Evolutionary conservation across 2,113 vertebrate species (phyloP), one percentile per base, ranked within the genome.

Genomic region (Phrynocephalus versicolor): DNA sequence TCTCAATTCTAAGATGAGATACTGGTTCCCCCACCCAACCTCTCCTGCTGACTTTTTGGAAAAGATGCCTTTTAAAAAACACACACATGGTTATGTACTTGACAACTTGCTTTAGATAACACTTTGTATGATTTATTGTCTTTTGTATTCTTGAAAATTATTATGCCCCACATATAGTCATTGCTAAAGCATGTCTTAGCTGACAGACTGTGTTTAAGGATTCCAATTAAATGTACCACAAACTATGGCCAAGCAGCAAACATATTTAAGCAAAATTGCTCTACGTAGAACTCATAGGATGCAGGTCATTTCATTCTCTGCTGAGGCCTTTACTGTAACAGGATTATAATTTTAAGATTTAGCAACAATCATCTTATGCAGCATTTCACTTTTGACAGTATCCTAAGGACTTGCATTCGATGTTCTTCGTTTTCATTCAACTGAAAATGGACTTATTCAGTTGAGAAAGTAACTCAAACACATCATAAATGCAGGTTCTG

Each of bases 181-280:
- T 10, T 23, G 1, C 41, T n/a, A 39, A 84, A 89, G 13, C 33
- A 5, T 37, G 58, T 64, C 18, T 58, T n/a, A 62, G 16, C 7
- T 41, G 16, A 72, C n/a, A n/a, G 8, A 6, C 12, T 16, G 35
- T 23, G 33, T n/a, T 23, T 6, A 8, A 45, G 33, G 12, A 25
- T 74, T 67, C 75, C 14, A 39, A 64, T 51, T 33, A 41, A n/a
- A 30, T 78, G 27, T 15, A n/a, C 33, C n/a, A 6, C 7, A 13
- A 3, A 23, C 62, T 80, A 33, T 13, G 41, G 45, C 37, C 15
- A n/a, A 58, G 10, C 55, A 57, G 15, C 25, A 51, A 64, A 70
- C 82, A 76, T 88, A 86, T 90, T 88, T 67, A 12, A 76, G 35
- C 12, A 82, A 83, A 84, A 58, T 33, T 62, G 45, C 35, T 87